Evolutionary conservation across 1,140 invertebrate genomes (phyloP), one percentile per base, ranked within the genome.

Genomic region (Eupeodes corollae): DNA sequence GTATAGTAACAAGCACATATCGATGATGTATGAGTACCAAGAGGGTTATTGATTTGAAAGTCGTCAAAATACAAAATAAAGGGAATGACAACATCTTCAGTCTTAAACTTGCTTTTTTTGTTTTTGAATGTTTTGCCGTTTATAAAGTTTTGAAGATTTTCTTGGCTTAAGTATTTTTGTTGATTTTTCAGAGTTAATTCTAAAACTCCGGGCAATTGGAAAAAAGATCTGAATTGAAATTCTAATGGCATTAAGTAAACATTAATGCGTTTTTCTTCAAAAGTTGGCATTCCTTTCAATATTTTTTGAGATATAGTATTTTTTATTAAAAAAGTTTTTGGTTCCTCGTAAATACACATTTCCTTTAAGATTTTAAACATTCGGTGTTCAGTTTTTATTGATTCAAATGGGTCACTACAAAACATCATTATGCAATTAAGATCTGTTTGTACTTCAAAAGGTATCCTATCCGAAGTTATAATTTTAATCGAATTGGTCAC

Each of bases 11-110:
- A 47, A 19, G 14, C 46, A 15, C 30, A 31, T n/a, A 44, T 44
- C 2, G 30, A 33, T 34, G 32, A 32, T 2, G n/a, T 15, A 37
- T 40, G 35, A 14, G 35, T 47, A 3, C 46, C 46, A 13, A 47
- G 37, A 12, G 48, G 10, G 30, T 50, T 50, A 33, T 44, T 41
- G 13, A 44, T 42, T 42, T 50, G 35, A 19, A 47, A 47, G 6
- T 47, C 46, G 13, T 47, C 46, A 2, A 18, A 26, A 42, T 47
- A 47, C 19, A 47, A 31, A 30, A 37, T 21, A 32, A 38, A 47
- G 2, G 46, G 37, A 33, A 47, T 47, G 5, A 47, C 6, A 6
- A 47, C 8, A 32, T 8, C 8, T 26, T 26, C 10, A 2, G 21
- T 5, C 3, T 26, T 8, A n/a, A 30, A 15, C 14, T 15, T 26